These are phyloP conservation scores for Drosophila bipectinata DNA, from an alignment of 1,140 invertebrate genomes.

Conservation along the genomic window DNA sequence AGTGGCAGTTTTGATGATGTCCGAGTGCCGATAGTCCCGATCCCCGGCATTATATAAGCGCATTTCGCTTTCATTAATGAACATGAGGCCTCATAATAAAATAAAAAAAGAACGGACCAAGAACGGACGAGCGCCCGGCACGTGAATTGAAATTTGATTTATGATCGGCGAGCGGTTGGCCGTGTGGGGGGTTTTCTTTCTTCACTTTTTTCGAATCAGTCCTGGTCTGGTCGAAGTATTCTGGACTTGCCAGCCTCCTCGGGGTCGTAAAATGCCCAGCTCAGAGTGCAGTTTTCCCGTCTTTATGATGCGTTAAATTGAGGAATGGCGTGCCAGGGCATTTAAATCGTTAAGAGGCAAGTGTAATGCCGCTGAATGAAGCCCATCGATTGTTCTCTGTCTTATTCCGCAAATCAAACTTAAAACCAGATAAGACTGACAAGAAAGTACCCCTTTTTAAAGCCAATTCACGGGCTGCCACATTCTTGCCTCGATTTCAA, in stretches of 20 bases:
- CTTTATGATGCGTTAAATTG: constrained; percentile 74
- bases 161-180: constrained; percentile 46
- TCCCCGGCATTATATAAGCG: constrained; percentile 61
- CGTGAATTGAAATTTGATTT: constrained; percentile 79
- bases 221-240: neutral
- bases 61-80: constrained; percentile 80
- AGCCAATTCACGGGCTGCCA: neutral
- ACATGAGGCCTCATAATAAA: constrained; percentile 31
- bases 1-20: constrained; percentile 73
- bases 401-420: too few relatives aligned
- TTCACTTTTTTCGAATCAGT: constrained; percentile 3
- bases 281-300: constrained; percentile 46
- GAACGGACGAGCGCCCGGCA: constrained; percentile 56
- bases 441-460: too few relatives aligned
- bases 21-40: constrained; percentile 38
- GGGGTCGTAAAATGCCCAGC: constrained; percentile 32
- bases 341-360: constrained; percentile 67
- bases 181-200: constrained; percentile 55
- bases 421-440: too few relatives aligned
- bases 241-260: constrained; percentile 47
- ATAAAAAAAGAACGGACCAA: constrained; percentile 4
- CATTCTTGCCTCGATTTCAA: constrained; percentile 4
- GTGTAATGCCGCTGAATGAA: constrained; percentile 31
- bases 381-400: constrained; percentile 23
- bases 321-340: constrained; percentile 78